Percentiles rank a stretch among this genome's conserved stretches.
phyloP scores from a whole-genome alignment of 2,888 invertebrate species.

The Lagria hirta region DNA sequence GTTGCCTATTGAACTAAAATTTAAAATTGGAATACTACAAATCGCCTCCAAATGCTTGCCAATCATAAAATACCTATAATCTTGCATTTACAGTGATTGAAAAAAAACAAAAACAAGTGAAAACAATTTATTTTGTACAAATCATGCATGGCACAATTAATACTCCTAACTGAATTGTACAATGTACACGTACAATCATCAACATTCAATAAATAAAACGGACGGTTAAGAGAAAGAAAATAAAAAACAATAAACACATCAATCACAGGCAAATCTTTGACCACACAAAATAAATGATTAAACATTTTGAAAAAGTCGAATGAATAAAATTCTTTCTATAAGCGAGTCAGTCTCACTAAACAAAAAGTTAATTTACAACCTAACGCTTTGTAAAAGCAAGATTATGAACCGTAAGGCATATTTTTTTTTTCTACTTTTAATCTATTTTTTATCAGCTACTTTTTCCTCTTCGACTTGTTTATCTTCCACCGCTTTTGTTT shows the following conservation, averaged over 20 bases:
- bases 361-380: slow-evolving; percentile 13
- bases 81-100: slow-evolving; percentile 22
- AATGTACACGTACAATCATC: slow-evolving; percentile 21
- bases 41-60: no score
- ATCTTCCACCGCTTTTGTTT: slow-evolving; percentile 29
- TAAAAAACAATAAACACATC: slow-evolving; percentile 33
- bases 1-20: no score
- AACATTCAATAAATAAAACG: slow-evolving; percentile 40
- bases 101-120: slow-evolving; percentile 1
- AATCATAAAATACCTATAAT: no score
- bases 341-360: slow-evolving; percentile 26
- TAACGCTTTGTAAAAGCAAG: slow-evolving; percentile 33
- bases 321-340: slow-evolving; percentile 13
- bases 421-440: slow-evolving; percentile 26
- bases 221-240: no score
- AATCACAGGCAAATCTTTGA: slow-evolving; percentile 38
- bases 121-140: slow-evolving; percentile 34
- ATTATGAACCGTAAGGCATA: slow-evolving; percentile 25
- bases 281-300: slow-evolving; percentile 13
- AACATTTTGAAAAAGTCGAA: slow-evolving; percentile 1
- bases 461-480: slow-evolving; percentile 30
- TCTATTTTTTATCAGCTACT: slow-evolving; percentile 29
- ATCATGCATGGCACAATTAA: slow-evolving; percentile 38
- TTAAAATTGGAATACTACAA: no score
- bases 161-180: slow-evolving; percentile 32